Conservation (phyloP, 1,140 invertebrate genomes). For the Thalassaphorura encarpata region DNA sequence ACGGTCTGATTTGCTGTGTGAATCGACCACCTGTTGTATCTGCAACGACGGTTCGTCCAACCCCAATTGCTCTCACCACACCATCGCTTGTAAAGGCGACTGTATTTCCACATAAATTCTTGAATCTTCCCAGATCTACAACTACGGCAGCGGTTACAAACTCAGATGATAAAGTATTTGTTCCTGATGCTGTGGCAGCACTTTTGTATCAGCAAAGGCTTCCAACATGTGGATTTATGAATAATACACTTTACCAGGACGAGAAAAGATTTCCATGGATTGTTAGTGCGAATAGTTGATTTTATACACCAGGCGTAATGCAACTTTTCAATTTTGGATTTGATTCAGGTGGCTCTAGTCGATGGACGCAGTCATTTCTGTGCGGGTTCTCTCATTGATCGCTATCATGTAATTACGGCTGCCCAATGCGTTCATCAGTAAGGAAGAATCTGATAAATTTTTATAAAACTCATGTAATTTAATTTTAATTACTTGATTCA, state of each 20-base stretch:
- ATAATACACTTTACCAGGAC: background rate
- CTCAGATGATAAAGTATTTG: background rate
- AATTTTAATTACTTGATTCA: too few species aligned
- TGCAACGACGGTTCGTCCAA: too few species aligned
- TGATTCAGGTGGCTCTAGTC: slow-evolving; percentile 21
- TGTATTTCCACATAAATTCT: background rate
- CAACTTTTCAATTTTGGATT: background rate
- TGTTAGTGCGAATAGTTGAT: background rate
- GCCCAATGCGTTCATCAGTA: slow-evolving; percentile 15
- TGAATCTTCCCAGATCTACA: background rate
- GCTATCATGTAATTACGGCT: slow-evolving; percentile 15
- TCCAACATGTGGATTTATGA: background rate
- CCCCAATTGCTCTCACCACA: background rate
- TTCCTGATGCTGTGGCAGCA: slow-evolving; percentile 5
- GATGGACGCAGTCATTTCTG: slow-evolving; percentile 22
- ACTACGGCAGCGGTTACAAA: background rate
- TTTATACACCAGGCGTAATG: background rate
- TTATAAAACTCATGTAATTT: too few species aligned
- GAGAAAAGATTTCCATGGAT: slow-evolving; percentile 4
- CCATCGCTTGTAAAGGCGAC: background rate
- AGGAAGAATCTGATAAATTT: too few species aligned
- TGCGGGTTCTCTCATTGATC: slow-evolving; percentile 21
- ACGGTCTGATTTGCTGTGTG: slow-evolving; percentile 3
- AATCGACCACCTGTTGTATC: too few species aligned
- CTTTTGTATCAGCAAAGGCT: background rate